Evolutionary conservation across 2,888 invertebrate genomes (phyloP), one percentile per base, ranked within the genome.

Genomic region (Allygus modestus): DNA sequence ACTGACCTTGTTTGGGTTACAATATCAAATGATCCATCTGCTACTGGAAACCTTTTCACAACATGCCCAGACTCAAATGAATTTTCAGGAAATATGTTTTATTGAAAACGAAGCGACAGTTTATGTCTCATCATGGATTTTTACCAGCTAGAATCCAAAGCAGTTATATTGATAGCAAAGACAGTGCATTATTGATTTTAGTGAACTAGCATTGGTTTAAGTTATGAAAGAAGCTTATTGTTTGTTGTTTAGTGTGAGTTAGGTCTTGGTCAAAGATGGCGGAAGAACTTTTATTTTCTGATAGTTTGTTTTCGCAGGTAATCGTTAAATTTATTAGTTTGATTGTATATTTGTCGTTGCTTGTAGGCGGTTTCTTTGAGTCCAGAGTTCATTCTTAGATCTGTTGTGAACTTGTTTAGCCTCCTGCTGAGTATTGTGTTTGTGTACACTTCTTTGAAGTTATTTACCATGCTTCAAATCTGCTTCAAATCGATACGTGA

Each of bases 251-350:
- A 65, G 65, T 65, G 28, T 26, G 65, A 65, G 65, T 4, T 65
- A 65, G 65, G 31, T 28, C 31, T 65, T 65, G 65, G 65, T 65
- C 17, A 5, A 65, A 26, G 12, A 65, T 65, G 65, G 65, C 15
- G 15, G 65, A 28, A 12, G 28, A 65, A 28, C n/a, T 0, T 26
- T 65, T 65, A 28, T 65, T 26, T 65, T 65, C 65, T 15, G 28
- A 65, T 31, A 65, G 28, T 65, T 65, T 65, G 65, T 65, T 26
- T 65, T 5, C 15, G 1, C 65, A 65, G 65, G 65, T 65, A 65
- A 65, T 5, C 15, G 28, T 65, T 28, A 5, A n/a, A 7, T 58
- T 23, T 23, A n/a, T 58, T 20, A 31, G 31, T 28, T 65, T 65
- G 28, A 28, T 65, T 20, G 37, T 23, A 58, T 4, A 20, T 20